These are phyloP conservation scores for Aphis craccivora DNA, from an alignment of 1,140 invertebrate species.

Conservation along the genomic window DNA sequence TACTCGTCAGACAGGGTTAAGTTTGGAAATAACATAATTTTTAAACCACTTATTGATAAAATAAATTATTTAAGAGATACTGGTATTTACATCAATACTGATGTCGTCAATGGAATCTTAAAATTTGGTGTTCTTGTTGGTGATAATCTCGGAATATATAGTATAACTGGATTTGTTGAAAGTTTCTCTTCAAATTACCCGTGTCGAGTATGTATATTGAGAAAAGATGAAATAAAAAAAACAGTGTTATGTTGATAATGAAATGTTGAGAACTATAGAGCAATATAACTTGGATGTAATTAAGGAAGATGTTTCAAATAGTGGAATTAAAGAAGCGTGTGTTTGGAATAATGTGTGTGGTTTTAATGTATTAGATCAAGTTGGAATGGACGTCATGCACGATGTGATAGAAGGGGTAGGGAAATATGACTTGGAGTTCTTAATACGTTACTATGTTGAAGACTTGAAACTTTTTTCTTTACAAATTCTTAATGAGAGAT, in stretches of 20 bases:
- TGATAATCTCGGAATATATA: neutral
- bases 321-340: neutral
- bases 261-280: neutral
- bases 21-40: slow-evolving; percentile 49
- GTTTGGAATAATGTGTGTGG: neutral
- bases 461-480: neutral
- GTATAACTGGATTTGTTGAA: neutral
- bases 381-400: neutral
- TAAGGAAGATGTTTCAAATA: neutral
- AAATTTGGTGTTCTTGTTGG: neutral
- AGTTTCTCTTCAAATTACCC: neutral
- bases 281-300: neutral
- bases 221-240: neutral
- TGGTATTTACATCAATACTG: slow-evolving; percentile 55
- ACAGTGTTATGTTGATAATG: neutral
- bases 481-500: neutral
- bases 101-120: neutral
- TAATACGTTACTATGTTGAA: neutral
- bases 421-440: neutral
- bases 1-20: slow-evolving; percentile 37
- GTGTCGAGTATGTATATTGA: neutral
- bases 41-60: slow-evolving; percentile 59
- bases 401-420: neutral
- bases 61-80: slow-evolving; percentile 59
- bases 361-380: neutral